Evolutionary conservation across 2,888 invertebrate species (phyloP).

Genomic region (Aphodius sticticus): DNA sequence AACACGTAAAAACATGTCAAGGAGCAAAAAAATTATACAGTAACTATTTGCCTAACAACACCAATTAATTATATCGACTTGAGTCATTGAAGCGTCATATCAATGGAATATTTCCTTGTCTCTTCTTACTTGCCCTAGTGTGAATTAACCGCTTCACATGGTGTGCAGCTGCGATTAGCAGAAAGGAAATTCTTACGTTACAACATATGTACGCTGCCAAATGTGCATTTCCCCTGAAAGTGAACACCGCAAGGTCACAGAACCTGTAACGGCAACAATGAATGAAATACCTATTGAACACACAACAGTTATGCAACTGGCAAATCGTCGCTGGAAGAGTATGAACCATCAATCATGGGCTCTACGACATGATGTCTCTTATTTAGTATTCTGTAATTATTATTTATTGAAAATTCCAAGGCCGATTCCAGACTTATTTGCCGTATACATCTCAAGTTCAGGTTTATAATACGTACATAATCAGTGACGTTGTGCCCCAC

Average conservation of each 20-base stretch:
- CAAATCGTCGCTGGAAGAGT: neutral
- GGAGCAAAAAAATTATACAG: neutral
- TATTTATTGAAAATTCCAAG: neutral
- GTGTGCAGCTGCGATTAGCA: neutral
- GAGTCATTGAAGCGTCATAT: neutral
- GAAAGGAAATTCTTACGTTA: conserved; percentile 24
- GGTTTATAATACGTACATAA: neutral
- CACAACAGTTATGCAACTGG: neutral
- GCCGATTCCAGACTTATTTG: neutral
- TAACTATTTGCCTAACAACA: neutral
- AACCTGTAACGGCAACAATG: neutral
- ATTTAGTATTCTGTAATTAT: neutral
- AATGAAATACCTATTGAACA: neutral
- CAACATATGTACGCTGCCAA: neutral
- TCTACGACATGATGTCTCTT: neutral
- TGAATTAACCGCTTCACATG: neutral
- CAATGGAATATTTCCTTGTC: neutral
- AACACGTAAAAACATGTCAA: neutral
- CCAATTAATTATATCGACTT: neutral
- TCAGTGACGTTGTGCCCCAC: too few species aligned
- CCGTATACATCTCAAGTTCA: neutral
- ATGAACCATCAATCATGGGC: neutral
- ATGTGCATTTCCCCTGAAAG: neutral
- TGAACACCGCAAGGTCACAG: neutral
- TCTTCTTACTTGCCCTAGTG: neutral